A percentile compares a stretch with the other conserved stretches of the same genome.
Evolutionary conservation across 2,888 invertebrate species (phyloP).

Genomic region (Lingula anatina): DNA sequence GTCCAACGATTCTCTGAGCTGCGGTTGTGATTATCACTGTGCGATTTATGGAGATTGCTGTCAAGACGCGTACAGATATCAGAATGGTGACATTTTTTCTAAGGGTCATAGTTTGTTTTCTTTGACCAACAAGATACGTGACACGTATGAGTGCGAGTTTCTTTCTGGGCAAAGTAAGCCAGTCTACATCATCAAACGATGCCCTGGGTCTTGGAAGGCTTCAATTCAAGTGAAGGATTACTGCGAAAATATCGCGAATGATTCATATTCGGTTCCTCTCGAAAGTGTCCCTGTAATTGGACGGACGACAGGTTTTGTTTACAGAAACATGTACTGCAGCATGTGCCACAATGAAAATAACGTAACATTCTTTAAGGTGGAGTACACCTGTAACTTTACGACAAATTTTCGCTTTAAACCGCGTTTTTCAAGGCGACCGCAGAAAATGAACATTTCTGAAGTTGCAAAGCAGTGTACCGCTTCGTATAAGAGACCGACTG

Average conservation of each 20-base stretch:
- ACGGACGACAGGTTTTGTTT: not conserved
- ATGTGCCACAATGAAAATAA: not conserved
- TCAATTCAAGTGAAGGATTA: too few species aligned
- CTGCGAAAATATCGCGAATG: too few species aligned
- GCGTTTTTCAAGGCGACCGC: not conserved
- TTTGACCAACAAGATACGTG: too few species aligned
- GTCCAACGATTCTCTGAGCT: too few species aligned
- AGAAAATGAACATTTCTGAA: not conserved
- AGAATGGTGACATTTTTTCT: too few species aligned
- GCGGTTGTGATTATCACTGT: constrained; percentile 1
- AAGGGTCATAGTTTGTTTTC: too few species aligned
- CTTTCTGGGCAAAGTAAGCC: too few species aligned
- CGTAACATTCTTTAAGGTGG: not conserved
- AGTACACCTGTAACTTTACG: not conserved
- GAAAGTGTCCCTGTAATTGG: not conserved
- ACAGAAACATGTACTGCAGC: not conserved
- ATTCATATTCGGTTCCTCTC: too few species aligned
- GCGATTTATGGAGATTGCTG: not conserved
- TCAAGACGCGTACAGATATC: too few species aligned
- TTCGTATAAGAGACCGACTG: too few species aligned
- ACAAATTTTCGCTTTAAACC: not conserved
- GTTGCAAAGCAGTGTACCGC: too few species aligned
- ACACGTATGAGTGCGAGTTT: not conserved
- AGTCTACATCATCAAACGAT: not conserved
- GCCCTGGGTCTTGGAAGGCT: too few species aligned